Conservation (phyloP, 2,113 vertebrate species). For the Calidris pugnax region DNA sequence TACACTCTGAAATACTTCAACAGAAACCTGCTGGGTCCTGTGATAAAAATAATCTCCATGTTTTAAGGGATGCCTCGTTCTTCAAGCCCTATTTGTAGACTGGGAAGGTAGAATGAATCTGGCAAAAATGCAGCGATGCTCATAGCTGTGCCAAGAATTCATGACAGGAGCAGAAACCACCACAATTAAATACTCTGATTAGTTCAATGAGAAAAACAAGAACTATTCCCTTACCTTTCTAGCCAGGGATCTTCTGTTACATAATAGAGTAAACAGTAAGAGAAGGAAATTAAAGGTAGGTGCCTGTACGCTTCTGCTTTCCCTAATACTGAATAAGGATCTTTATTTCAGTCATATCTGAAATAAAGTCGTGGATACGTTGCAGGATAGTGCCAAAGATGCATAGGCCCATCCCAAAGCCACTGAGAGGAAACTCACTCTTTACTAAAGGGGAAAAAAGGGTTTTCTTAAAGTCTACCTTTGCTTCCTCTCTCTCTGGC, state of each 20-base stretch:
- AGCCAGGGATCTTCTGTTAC: slow-evolving; percentile 16
- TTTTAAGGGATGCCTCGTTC: slow-evolving; percentile 26
- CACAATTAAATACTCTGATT: slow-evolving; percentile 40
- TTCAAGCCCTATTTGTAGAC: neutral
- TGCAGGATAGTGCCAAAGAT: neutral
- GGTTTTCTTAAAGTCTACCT: neutral
- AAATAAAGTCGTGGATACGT: too few relatives aligned
- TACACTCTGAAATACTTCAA: slow-evolving; percentile 41
- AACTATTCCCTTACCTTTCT: slow-evolving; percentile 39
- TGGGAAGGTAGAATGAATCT: neutral
- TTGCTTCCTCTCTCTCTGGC: neutral
- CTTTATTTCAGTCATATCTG: slow-evolving; percentile 5
- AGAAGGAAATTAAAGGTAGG: slow-evolving; percentile 34
- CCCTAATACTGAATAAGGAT: slow-evolving; percentile 1
- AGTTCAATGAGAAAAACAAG: slow-evolving; percentile 21
- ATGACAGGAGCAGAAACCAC: neutral
- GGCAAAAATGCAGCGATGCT: neutral
- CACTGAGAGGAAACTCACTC: neutral
- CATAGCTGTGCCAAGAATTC: neutral
- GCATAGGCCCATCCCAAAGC: neutral
- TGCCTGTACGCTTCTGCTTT: neutral
- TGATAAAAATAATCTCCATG: slow-evolving; percentile 52
- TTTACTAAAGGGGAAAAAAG: neutral
- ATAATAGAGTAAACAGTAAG: neutral
- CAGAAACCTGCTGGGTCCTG: slow-evolving; percentile 50